Percentiles rank a stretch among this genome's conserved stretches.
Evolutionary conservation across 2,888 invertebrate species (phyloP).

Genomic region (Megaustenia siamemsis): DNA sequence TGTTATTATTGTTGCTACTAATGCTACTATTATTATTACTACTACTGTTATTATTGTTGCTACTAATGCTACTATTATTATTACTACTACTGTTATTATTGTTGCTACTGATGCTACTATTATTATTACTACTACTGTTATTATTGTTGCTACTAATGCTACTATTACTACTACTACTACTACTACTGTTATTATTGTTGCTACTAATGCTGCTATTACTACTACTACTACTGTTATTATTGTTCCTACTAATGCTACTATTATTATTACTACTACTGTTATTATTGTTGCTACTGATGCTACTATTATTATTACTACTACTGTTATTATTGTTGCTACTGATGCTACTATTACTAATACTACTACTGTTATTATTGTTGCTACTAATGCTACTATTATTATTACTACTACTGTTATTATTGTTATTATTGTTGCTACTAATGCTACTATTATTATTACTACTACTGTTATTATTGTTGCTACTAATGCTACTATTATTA

Average conservation of each 20-base stretch:
- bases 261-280: not conserved
- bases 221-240: constrained; percentile 9
- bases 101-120: not conserved
- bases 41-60: constrained; percentile 7
- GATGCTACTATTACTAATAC: not conserved
- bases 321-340: constrained; percentile 10
- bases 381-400: not conserved
- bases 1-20: not conserved
- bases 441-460: constrained; percentile 7
- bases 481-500: not conserved
- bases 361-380: constrained; percentile 15
- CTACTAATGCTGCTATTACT: constrained; percentile 9
- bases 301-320: constrained; percentile 21
- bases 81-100: constrained; percentile 22
- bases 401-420: not conserved
- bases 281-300: constrained; percentile 5
- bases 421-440: not conserved
- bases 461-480: not conserved
- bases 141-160: not conserved
- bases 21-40: not conserved
- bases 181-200: constrained; percentile 6
- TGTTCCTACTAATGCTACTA: not conserved
- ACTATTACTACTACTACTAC: not conserved
- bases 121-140: not conserved
- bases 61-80: constrained; percentile 18